A percentile compares a stretch with the other conserved stretches of the same genome.
Conservation (phyloP, 1,140 invertebrate genomes). For the Parapsyche elsis region DNA sequence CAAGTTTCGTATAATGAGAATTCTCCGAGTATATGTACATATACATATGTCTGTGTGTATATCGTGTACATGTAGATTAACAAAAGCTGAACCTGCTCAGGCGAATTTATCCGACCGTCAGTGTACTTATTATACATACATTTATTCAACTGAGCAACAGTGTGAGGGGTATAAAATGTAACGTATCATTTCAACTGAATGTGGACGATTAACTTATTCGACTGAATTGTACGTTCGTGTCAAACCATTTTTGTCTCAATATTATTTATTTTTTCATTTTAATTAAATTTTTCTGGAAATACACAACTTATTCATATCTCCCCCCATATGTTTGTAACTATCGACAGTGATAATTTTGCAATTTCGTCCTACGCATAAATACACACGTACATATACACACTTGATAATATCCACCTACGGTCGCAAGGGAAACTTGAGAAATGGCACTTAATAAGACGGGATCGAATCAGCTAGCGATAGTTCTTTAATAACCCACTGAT, state of each 20-base stretch:
- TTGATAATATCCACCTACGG: constrained; percentile 22
- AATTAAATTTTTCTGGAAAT: background rate
- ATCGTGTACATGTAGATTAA: no score
- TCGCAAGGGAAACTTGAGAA: constrained; percentile 17
- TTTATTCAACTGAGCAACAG: no score
- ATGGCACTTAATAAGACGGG: constrained; percentile 12
- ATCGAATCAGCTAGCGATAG: constrained; percentile 20
- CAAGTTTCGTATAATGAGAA: background rate
- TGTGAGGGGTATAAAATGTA: no score
- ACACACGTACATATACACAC: background rate
- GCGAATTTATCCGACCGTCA: no score
- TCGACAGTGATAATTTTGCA: constrained; percentile 30
- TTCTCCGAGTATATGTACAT: background rate
- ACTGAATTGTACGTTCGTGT: no score
- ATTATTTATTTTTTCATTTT: no score
- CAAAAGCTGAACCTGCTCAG: no score
- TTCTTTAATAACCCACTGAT: constrained; percentile 16
- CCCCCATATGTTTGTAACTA: constrained; percentile 10
- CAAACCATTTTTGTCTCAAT: no score
- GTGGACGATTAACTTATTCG: no score
- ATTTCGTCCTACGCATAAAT: constrained; percentile 27
- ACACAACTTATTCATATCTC: background rate
- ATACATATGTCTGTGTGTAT: background rate
- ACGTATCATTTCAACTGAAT: no score
- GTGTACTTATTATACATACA: no score